Conservation (phyloP, 2,113 vertebrate species). For the Climacteris rufus region DNA sequence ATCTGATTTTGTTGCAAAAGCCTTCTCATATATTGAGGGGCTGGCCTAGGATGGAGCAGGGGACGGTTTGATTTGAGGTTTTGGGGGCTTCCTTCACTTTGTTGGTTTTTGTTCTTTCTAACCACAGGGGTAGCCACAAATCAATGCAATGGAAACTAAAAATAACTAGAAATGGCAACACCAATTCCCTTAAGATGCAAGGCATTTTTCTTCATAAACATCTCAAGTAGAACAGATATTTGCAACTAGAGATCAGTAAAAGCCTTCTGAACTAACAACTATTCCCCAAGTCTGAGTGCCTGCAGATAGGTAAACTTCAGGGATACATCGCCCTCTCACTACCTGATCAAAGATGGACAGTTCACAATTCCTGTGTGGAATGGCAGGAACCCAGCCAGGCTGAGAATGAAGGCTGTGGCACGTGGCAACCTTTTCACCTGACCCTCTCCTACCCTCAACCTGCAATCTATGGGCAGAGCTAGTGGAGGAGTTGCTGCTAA, state of each 20-base stretch:
- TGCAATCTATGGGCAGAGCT: fast-evolving
- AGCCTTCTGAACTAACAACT: background rate
- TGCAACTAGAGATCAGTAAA: background rate
- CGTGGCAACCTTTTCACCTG: background rate
- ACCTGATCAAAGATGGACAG: background rate
- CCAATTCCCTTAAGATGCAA: background rate
- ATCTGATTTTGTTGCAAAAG: background rate
- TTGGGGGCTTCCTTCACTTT: background rate
- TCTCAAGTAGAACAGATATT: background rate
- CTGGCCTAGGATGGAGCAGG: background rate
- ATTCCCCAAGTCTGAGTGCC: background rate
- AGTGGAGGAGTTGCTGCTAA: background rate
- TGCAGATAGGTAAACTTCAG: background rate
- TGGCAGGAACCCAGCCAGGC: background rate
- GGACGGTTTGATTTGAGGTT: background rate
- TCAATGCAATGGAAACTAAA: background rate
- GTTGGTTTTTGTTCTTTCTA: background rate
- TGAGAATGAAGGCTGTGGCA: background rate
- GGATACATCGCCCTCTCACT: background rate
- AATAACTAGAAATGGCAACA: background rate
- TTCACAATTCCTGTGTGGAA: background rate
- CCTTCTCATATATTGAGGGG: background rate
- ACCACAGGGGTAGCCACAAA: background rate
- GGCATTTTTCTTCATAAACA: background rate
- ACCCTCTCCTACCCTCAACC: background rate